Evolutionary conservation across 2,888 invertebrate species (phyloP).

Genomic region (Philaethria dido): DNA sequence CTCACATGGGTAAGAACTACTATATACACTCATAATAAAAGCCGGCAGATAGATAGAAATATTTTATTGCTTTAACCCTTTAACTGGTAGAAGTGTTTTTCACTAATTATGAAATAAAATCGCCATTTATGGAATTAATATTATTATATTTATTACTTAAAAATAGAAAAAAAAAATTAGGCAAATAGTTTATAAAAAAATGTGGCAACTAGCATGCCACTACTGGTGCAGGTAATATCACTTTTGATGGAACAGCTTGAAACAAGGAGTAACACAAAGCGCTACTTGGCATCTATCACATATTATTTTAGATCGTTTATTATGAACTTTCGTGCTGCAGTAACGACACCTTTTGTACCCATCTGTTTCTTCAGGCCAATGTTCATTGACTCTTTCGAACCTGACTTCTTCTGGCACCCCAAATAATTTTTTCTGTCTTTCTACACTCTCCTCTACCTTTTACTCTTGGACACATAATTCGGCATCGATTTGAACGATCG

Average conservation of each 20-base stretch:
- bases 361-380: slow-evolving; percentile 18
- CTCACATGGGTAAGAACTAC: slow-evolving; percentile 12
- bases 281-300: slow-evolving; percentile 39
- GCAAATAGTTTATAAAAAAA: slow-evolving; percentile 10
- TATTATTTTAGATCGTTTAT: slow-evolving; percentile 39
- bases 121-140: slow-evolving; percentile 7
- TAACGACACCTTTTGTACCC: slow-evolving; percentile 12
- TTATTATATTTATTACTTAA: slow-evolving; percentile 14
- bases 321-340: slow-evolving; percentile 40
- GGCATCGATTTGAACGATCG: slow-evolving; percentile 41
- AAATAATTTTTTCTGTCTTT: neutral
- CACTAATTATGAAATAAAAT: neutral
- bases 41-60: too few species aligned
- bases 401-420: slow-evolving; percentile 2
- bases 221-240: neutral
- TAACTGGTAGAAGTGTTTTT: slow-evolving; percentile 6
- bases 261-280: slow-evolving; percentile 32
- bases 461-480: slow-evolving; percentile 36
- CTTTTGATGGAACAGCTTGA: neutral
- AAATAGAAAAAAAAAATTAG: slow-evolving; percentile 36
- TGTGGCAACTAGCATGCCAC: neutral
- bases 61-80: neutral
- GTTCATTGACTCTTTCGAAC: slow-evolving; percentile 3
- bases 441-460: slow-evolving; percentile 11
- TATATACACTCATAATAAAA: too few species aligned